Percentiles rank a stretch among this genome's conserved stretches.
Evolutionary conservation across 1,140 invertebrate species (phyloP).

Genomic region (Panulirus ornatus): DNA sequence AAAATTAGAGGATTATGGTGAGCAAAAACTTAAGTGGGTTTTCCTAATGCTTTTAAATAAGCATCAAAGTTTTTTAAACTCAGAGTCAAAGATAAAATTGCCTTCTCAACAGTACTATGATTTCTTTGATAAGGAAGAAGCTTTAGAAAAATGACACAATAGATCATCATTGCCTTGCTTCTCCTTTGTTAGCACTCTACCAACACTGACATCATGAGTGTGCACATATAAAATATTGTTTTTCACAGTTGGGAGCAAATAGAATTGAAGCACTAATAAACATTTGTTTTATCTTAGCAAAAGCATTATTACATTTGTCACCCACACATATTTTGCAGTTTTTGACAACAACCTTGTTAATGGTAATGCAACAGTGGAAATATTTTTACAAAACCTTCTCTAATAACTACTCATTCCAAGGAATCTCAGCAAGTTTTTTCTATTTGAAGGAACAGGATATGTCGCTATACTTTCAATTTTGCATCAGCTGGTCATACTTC

Average conservation of each 20-base stretch:
- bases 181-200: neutral
- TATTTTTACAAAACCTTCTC: neutral
- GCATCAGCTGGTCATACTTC: neutral
- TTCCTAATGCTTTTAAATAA: neutral
- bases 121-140: too few relatives aligned
- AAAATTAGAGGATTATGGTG: constrained; percentile 30
- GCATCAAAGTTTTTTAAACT: too few relatives aligned
- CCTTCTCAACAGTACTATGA: too few relatives aligned
- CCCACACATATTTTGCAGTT: neutral
- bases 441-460: neutral
- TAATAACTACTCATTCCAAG: neutral
- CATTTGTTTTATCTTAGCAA: too few relatives aligned
- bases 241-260: neutral
- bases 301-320: neutral
- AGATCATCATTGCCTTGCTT: too few relatives aligned
- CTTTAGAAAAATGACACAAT: too few relatives aligned
- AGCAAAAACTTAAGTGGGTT: neutral
- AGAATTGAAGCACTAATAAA: neutral
- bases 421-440: neutral
- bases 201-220: neutral
- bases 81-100: too few relatives aligned
- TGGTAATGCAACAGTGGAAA: neutral
- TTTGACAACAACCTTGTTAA: neutral
- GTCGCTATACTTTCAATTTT: neutral
- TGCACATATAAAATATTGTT: neutral